Base-by-base conservation (phyloP, 2,797 vertebrate species). In the Chrysocyon brachyurus region DNA sequence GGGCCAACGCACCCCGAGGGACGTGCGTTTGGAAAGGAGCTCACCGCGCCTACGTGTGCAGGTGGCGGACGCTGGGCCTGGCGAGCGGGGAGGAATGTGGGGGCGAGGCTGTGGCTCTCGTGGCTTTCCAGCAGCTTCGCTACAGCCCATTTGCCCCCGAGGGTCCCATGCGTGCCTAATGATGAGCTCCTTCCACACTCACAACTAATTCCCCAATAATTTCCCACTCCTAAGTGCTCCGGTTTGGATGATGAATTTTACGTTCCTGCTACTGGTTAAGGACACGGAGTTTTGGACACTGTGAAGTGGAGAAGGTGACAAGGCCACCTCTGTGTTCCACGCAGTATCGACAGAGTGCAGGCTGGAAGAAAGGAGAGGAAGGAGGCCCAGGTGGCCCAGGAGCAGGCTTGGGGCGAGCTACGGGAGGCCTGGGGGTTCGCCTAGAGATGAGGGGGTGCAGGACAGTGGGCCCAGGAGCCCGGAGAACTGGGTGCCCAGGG, bases 11-110 rank as follows among this genome's bases (percentile, higher is more conserved):
- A 24, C 3, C 4, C 24, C 1, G 8, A 2, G 21, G 17, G 24
- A 9, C 61, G 1, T 0, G 6, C 3, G 12, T 33, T n/a, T 52
- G 3, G 1, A 3, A 9, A 21, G 11, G n/a, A 8, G 16, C 56
- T 16, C 0, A 15, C 64, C 2, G 22, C 0, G 2, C 57, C n/a
- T 14, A 21, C 2, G 33, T 2, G 10, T 28, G 21, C 12, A 16
- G 57, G 6, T 3, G 11, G 14, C 63, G 73, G 31, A 2, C 16
- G 19, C 19, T 0, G 16, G 11, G 63, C 4, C 1, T 0, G 40
- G 40, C 0, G 3, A 15, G 11, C 28, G 1, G 12, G 31, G 49
- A 46, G 28, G 11, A 1, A 21, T 0, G 28, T 2, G 28, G 36
- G 49, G 26, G 28, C 17, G 4, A 9, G 68, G 5, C 11, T 0